These are phyloP conservation scores for Elaphurus davidianus DNA, from an alignment of 2,113 vertebrate species.

Conservation along the genomic window DNA sequence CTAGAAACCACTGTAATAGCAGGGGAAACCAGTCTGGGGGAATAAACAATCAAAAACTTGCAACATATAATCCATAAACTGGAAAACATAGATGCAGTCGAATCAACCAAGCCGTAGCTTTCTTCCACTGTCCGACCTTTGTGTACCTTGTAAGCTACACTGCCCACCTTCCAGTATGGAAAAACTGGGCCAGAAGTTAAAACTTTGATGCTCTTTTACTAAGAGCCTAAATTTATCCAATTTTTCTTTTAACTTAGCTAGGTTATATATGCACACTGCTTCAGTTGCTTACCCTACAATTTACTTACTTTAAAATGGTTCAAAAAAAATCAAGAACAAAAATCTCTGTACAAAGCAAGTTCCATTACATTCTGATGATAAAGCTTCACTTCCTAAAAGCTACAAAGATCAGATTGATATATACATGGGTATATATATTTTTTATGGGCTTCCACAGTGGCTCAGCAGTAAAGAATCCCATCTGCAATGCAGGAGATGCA, in stretches of 20 bases:
- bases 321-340: constrained; percentile 30
- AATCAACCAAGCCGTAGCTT: neutral
- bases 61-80: neutral
- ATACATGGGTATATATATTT: neutral
- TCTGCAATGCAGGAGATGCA: neutral
- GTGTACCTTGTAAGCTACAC: neutral
- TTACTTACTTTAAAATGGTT: neutral
- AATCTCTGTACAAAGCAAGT: neutral
- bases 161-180: neutral
- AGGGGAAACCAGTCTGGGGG: neutral
- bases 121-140: neutral
- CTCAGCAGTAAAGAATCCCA: neutral
- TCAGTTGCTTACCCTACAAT: neutral
- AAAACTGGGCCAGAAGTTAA: neutral
- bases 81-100: neutral
- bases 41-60: neutral
- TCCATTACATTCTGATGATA: neutral
- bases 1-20: neutral
- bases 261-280: neutral
- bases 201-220: neutral
- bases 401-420: neutral
- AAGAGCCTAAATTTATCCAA: neutral
- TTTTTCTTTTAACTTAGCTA: neutral
- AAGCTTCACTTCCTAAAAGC: neutral
- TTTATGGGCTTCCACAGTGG: neutral